Evolutionary conservation across 2,113 vertebrate genomes (phyloP).

Genomic region (Planiliza haematocheilus): DNA sequence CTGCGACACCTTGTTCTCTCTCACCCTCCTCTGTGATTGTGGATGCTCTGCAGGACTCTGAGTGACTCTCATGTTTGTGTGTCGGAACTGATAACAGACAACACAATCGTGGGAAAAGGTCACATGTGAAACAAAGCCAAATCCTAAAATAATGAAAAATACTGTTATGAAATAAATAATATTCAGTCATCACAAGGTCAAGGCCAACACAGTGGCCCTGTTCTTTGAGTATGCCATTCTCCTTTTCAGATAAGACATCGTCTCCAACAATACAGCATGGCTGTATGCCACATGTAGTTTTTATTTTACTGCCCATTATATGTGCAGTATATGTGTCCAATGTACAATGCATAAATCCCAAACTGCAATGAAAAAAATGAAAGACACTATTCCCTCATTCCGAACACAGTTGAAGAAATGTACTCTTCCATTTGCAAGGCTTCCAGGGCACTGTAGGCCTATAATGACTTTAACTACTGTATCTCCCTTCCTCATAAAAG

Average conservation of each 20-base stretch:
- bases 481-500: constrained; percentile 28
- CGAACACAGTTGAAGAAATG: constrained; percentile 22
- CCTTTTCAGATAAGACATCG: neutral
- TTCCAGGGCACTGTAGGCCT: neutral
- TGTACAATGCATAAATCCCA: neutral
- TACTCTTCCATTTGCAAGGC: constrained; percentile 33
- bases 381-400: constrained; percentile 1
- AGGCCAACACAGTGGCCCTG: too few relatives aligned
- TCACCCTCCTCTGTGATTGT: neutral
- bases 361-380: constrained; percentile 1
- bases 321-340: neutral
- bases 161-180: too few relatives aligned
- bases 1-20: neutral
- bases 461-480: constrained; percentile 41
- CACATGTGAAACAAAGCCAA: constrained; percentile 4
- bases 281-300: neutral
- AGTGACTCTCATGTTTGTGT: neutral
- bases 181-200: too few relatives aligned
- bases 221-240: neutral
- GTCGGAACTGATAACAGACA: constrained; percentile 24
- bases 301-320: neutral
- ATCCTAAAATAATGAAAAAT: constrained; percentile 18
- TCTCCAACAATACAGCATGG: neutral
- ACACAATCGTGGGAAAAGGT: constrained; percentile 44
- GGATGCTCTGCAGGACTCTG: constrained; percentile 15